A percentile compares a stretch with the other conserved stretches of the same genome.
Evolutionary conservation across 2,113 vertebrate species (phyloP).

Genomic region (Tupaia chinensis): DNA sequence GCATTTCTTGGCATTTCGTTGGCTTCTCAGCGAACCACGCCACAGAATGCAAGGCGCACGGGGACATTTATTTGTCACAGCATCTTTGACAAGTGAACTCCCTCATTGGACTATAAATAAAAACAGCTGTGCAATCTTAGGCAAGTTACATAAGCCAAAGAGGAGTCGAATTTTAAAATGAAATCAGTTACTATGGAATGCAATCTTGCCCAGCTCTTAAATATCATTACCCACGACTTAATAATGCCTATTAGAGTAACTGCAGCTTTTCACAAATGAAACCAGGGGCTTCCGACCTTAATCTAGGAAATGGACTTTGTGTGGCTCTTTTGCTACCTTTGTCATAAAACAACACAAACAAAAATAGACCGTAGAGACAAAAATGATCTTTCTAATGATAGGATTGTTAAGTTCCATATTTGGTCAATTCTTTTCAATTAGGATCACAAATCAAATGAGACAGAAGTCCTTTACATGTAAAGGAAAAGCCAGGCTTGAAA

Average conservation of each 20-base stretch:
- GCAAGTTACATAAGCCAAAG: slow-evolving; percentile 57
- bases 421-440: not conserved
- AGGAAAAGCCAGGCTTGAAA: not conserved
- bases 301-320: not conserved
- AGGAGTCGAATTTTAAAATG: slow-evolving; percentile 60
- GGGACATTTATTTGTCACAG: slow-evolving; percentile 75
- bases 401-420: not conserved
- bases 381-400: not conserved
- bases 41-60: slow-evolving; percentile 67
- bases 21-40: slow-evolving; percentile 56
- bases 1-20: slow-evolving; percentile 75
- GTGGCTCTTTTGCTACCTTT: not conserved
- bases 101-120: slow-evolving; percentile 75
- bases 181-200: slow-evolving; percentile 61
- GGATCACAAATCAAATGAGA: not conserved
- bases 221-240: slow-evolving; percentile 26
- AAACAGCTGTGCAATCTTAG: slow-evolving; percentile 77
- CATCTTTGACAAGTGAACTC: slow-evolving; percentile 76
- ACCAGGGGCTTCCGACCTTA: slow-evolving; percentile 1
- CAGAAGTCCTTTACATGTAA: not conserved
- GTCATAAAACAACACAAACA: slow-evolving; percentile 1
- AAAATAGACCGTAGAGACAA: not conserved
- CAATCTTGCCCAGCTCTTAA: slow-evolving; percentile 28
- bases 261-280: not conserved
- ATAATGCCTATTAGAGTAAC: not conserved